Conservation (phyloP, 2,888 invertebrate genomes). For the Lithophane semibrunnea region DNA sequence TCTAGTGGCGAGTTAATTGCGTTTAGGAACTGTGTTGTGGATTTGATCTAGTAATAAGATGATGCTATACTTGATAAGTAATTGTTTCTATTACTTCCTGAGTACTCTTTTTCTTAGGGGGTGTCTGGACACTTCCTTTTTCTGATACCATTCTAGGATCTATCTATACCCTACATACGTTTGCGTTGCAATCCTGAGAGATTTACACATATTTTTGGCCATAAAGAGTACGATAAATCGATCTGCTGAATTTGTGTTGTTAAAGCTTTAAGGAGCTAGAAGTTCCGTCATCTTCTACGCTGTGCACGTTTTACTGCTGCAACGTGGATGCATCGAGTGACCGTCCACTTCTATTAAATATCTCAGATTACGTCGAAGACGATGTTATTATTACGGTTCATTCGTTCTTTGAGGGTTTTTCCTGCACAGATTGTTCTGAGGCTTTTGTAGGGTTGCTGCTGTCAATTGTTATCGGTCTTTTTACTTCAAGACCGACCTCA, state of each 20-base stretch:
- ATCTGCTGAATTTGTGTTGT: conserved; percentile 8
- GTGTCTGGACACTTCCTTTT: neutral
- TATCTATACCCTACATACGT: neutral
- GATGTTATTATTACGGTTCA: conserved; percentile 25
- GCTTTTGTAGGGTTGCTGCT: conserved; percentile 37
- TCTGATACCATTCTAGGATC: no score
- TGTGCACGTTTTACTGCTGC: conserved; percentile 54
- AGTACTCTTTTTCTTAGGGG: neutral
- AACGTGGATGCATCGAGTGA: conserved; percentile 44
- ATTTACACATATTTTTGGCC: neutral
- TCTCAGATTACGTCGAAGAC: conserved; percentile 39
- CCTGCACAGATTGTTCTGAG: conserved; percentile 35
- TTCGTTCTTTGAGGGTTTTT: conserved; percentile 23
- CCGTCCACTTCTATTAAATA: conserved; percentile 49
- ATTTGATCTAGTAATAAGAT: neutral
- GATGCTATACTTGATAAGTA: neutral
- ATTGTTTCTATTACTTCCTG: neutral
- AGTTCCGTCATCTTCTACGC: conserved; percentile 31
- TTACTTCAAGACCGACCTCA: conserved; percentile 21
- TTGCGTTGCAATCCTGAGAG: neutral
- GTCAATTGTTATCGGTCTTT: conserved; percentile 44
- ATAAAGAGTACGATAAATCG: neutral
- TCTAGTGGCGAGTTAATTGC: conserved; percentile 18
- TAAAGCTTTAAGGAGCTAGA: neutral
- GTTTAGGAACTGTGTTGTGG: conserved; percentile 8